Evolutionary conservation across 2,888 invertebrate species (phyloP).

Genomic region (Drosophila lacicola): DNA sequence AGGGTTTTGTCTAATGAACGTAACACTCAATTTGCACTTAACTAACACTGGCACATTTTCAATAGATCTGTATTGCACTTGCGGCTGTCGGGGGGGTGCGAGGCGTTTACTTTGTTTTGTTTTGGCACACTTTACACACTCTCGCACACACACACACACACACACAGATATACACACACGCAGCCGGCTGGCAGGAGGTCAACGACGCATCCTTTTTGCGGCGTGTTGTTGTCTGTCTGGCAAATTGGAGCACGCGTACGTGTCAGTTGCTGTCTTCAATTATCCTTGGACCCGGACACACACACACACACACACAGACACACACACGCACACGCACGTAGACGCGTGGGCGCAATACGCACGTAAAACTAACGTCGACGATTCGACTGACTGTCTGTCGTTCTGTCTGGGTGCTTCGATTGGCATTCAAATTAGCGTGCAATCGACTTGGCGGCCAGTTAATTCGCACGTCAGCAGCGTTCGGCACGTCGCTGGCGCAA

Average conservation of each 20-base stretch:
- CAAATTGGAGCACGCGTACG: slow-evolving; percentile 70
- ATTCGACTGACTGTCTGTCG: slow-evolving; percentile 8
- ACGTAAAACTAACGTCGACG: slow-evolving; percentile 53
- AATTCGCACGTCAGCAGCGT: slow-evolving; percentile 69
- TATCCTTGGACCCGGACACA: slow-evolving; percentile 57
- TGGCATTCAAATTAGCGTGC: slow-evolving; percentile 80
- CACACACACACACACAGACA: slow-evolving; percentile 29
- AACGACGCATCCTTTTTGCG: slow-evolving; percentile 60
- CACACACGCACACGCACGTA: slow-evolving; percentile 1
- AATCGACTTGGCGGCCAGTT: slow-evolving; percentile 69
- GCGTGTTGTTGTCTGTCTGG: slow-evolving; percentile 37
- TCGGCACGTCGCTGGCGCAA: slow-evolving; percentile 69
- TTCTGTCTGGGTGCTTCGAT: slow-evolving; percentile 51
- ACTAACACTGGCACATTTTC: slow-evolving; percentile 58
- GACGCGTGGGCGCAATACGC: slow-evolving; percentile 25
- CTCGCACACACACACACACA: too few species aligned
- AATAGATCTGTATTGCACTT: slow-evolving; percentile 32
- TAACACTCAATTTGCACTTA: slow-evolving; percentile 14
- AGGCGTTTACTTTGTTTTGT: slow-evolving; percentile 24
- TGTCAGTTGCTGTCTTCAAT: slow-evolving; percentile 72
- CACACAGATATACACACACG: too few species aligned
- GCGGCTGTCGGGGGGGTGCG: background rate
- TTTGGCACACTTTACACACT: slow-evolving; percentile 48
- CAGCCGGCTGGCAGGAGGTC: slow-evolving; percentile 40
- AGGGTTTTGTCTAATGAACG: slow-evolving; percentile 4